A percentile compares a stretch with the other conserved stretches of the same genome.
phyloP scores from a whole-genome alignment of 2,797 vertebrate genomes.

The Tadarida brasiliensis region DNA sequence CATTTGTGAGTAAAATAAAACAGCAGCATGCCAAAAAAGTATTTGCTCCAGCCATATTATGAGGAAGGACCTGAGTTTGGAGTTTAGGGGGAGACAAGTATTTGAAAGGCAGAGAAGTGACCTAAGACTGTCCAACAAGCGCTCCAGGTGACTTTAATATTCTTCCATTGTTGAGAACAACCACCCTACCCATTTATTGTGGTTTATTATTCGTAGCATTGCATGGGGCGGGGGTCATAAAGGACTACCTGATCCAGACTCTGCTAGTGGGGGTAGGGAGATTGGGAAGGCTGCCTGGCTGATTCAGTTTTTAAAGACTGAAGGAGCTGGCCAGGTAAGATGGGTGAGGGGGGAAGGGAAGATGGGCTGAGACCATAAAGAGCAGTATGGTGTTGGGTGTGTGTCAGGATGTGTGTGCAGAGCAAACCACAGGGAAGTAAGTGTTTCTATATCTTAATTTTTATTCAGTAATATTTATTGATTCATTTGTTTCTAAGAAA shows the following conservation, averaged over 20 bases:
- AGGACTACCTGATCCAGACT: neutral
- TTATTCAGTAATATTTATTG: neutral
- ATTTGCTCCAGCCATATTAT: neutral
- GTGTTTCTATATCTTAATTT: conserved; percentile 9
- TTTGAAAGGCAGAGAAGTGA: neutral
- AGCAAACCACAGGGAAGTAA: neutral
- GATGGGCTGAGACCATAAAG: neutral
- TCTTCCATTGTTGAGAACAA: neutral
- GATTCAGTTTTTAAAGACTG: neutral
- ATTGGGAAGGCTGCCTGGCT: neutral
- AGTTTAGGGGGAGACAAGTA: neutral
- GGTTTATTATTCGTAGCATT: neutral
- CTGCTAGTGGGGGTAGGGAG: neutral
- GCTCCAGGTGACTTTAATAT: neutral
- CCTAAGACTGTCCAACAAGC: neutral
- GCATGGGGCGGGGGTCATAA: neutral
- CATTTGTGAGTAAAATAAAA: conserved; percentile 37
- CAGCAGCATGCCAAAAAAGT: neutral
- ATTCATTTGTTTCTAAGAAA: neutral
- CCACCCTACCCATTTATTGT: neutral
- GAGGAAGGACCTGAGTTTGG: neutral
- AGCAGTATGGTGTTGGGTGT: neutral
- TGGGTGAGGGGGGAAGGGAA: neutral
- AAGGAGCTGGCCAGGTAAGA: neutral
- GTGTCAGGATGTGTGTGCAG: neutral